Conservation (phyloP, 2,113 vertebrate genomes). For the Malurus elegans region DNA sequence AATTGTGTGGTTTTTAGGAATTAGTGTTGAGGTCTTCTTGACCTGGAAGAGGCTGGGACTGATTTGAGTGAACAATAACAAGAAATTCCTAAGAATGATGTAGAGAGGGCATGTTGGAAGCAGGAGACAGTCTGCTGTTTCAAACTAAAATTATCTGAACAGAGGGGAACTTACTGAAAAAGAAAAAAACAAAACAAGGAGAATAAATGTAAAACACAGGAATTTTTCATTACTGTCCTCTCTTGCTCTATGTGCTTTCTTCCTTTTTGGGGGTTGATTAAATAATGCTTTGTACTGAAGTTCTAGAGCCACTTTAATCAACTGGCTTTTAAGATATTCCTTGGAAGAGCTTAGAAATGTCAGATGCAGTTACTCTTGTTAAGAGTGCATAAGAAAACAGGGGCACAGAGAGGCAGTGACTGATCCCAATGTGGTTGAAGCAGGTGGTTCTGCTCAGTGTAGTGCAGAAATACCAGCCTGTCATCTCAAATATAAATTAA, state of each 20-base stretch:
- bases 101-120: neutral
- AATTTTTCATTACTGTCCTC: neutral
- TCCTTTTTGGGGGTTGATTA: neutral
- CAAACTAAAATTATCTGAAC: neutral
- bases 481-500: conserved; percentile 35
- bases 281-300: neutral
- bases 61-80: neutral
- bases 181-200: neutral
- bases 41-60: neutral
- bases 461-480: conserved; percentile 1
- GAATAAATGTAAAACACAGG: neutral
- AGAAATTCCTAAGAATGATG: neutral
- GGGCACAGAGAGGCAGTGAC: neutral
- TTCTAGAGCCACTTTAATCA: neutral
- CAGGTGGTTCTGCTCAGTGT: neutral
- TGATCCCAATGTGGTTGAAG: neutral
- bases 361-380: neutral
- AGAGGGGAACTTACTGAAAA: neutral
- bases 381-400: too few species aligned
- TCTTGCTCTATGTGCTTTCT: neutral
- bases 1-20: neutral
- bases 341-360: neutral
- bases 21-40: neutral
- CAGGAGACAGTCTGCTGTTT: neutral
- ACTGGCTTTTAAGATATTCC: neutral